Percentiles rank a stretch among this genome's conserved stretches.
Evolutionary conservation across 2,797 vertebrate genomes (phyloP).

Genomic region (Neostethus bicornis): DNA sequence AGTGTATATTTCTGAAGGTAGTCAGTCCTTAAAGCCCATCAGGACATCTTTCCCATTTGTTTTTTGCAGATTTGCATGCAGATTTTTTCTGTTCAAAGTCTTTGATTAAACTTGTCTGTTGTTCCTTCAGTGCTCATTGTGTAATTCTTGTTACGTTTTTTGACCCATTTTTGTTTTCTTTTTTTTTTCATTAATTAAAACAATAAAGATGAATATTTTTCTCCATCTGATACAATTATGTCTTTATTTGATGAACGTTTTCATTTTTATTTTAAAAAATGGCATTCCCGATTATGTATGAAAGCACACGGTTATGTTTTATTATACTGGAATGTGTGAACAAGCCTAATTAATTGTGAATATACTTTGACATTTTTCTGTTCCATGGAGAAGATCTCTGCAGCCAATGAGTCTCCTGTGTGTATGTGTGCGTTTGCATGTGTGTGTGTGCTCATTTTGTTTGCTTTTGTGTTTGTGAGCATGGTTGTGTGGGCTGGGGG

Average conservation of each 20-base stretch:
- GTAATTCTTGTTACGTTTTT: too few species aligned
- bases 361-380: conserved; percentile 6
- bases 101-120: neutral
- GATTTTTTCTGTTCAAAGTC: neutral
- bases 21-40: too few species aligned
- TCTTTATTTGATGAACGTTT: conserved; percentile 1
- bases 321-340: neutral
- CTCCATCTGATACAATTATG: neutral
- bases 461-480: conserved; percentile 8
- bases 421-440: conserved; percentile 30
- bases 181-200: too few species aligned
- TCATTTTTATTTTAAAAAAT: neutral
- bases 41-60: too few species aligned
- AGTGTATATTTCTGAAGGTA: too few species aligned
- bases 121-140: neutral
- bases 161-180: neutral
- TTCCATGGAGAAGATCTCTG: conserved; percentile 22
- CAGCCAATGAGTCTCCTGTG: conserved; percentile 23
- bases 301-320: neutral
- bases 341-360: conserved; percentile 13
- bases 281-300: neutral
- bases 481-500: conserved; percentile 46
- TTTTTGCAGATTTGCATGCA: too few species aligned
- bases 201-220: neutral
- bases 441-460: conserved; percentile 21